Evolutionary conservation across 2,888 invertebrate genomes (phyloP), one percentile per base, ranked within the genome.

Genomic region (Chesias legatella): DNA sequence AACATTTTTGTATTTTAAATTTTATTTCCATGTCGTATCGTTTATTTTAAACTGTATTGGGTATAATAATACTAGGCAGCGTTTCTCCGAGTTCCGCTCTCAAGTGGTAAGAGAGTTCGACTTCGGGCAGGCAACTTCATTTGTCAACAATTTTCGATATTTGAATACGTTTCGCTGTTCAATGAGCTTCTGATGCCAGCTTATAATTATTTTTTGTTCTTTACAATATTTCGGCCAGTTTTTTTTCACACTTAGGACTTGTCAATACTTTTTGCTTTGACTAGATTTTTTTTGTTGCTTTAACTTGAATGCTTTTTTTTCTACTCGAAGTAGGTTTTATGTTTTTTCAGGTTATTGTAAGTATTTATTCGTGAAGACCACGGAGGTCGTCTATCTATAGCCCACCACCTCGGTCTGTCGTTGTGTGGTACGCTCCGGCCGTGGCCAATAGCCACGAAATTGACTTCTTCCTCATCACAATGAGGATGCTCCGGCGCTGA

Each of bases 121-220:
- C 65, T 67, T 71, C 65, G 69, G 70, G 66, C 67, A 76, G 85
- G 86, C 86, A 83, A 83, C 81, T 86, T 88, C 85, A 86, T 88
- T 86, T 86, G 88, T 86, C 86, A 86, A 88, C 86, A 88, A 86
- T 88, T 86, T 86, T 80, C 83, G 81, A 86, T 86, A 88, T 88
- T 85, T 86, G 86, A 86, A 86, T 88, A 85, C 79, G 82, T 84
- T 84, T 79, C 78, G 74, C 76, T 79, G 83, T 73, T 83, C 84
- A 81, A 76, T 83, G 83, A 85, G 81, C 85, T 82, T 77, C 85
- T 83, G n/a, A n/a, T n/a, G 84, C 83, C 82, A 78, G 80, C 72
- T 78, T 62, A 78, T 79, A 82, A 84, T 83, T 84, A 81, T 83
- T 79, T 74, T 80, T 77, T 78, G 76, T 83, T 73, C 67, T 69